Evolutionary conservation across 2,113 vertebrate species (phyloP).

Genomic region (Marmota flaviventris): DNA sequence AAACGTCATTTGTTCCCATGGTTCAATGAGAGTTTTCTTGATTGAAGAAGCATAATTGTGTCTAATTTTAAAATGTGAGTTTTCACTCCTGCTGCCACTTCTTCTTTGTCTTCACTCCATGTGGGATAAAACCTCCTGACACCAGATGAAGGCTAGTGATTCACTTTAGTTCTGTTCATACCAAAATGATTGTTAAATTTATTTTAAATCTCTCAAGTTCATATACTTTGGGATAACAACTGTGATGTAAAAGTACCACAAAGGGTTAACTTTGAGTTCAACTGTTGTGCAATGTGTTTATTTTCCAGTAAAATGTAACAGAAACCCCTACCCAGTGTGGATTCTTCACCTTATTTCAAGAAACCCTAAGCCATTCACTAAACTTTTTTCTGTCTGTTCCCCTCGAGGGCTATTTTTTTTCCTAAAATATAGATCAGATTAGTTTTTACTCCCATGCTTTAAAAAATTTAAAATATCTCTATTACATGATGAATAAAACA

Average conservation of each 20-base stretch:
- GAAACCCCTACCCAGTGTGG: slow-evolving; percentile 34
- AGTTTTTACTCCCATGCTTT: background rate
- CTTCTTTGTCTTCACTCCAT: background rate
- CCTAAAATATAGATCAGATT: slow-evolving; percentile 7
- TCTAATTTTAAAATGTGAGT: slow-evolving; percentile 50
- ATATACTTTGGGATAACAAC: background rate
- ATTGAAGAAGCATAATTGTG: slow-evolving; percentile 45
- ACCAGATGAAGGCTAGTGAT: background rate
- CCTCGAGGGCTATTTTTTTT: background rate
- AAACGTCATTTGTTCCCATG: slow-evolving; percentile 38
- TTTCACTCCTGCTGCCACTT: background rate
- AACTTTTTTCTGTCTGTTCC: background rate
- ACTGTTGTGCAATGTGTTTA: background rate
- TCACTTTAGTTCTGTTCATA: background rate
- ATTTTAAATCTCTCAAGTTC: slow-evolving; percentile 37
- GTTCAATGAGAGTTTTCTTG: slow-evolving; percentile 43
- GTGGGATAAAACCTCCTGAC: background rate
- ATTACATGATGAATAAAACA: background rate
- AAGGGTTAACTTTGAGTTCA: background rate
- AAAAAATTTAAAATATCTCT: slow-evolving; percentile 2
- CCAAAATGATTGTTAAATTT: background rate
- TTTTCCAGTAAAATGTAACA: background rate
- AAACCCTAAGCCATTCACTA: background rate
- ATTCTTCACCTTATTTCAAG: background rate
- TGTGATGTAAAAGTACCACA: background rate